A percentile compares a stretch with the other conserved stretches of the same genome.
phyloP scores from a whole-genome alignment of 2,797 vertebrate genomes.

The Nyctibius grandis region DNA sequence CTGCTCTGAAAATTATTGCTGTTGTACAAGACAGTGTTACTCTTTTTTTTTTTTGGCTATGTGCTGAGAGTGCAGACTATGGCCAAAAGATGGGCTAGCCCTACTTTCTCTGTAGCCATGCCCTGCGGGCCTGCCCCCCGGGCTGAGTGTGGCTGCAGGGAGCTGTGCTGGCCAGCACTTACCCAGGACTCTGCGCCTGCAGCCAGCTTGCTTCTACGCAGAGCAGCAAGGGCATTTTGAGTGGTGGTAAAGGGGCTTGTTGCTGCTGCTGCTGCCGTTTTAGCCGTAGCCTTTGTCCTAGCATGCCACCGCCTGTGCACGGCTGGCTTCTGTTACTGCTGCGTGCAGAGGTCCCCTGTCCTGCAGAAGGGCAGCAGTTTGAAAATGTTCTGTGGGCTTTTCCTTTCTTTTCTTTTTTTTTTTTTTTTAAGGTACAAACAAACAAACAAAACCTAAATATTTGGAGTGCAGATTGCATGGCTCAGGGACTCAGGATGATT shows the following conservation, averaged over 20 bases:
- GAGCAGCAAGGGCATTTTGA: background rate
- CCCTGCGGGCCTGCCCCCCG: background rate
- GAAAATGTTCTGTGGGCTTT: background rate
- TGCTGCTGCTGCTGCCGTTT: background rate
- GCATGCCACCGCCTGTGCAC: rapidly evolving
- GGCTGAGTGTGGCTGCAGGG: background rate
- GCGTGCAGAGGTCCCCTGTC: background rate
- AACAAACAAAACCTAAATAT: conserved; percentile 13
- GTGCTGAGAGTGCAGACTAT: background rate
- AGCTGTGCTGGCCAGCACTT: background rate
- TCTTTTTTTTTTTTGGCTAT: background rate
- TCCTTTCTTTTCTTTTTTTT: background rate
- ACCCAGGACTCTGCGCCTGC: background rate
- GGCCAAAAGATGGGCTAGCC: background rate
- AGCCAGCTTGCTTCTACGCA: background rate
- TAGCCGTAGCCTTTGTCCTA: background rate
- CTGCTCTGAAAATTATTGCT: background rate
- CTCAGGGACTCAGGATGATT: conserved; percentile 17
- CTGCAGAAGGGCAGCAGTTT: background rate
- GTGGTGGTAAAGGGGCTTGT: background rate
- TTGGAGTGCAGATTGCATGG: background rate
- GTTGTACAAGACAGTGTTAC: background rate
- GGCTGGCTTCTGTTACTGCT: background rate
- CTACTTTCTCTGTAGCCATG: background rate
- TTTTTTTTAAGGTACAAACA: background rate